These are phyloP conservation scores for Leucoma salicis DNA, from an alignment of 2,888 invertebrate species.

Conservation along the genomic window DNA sequence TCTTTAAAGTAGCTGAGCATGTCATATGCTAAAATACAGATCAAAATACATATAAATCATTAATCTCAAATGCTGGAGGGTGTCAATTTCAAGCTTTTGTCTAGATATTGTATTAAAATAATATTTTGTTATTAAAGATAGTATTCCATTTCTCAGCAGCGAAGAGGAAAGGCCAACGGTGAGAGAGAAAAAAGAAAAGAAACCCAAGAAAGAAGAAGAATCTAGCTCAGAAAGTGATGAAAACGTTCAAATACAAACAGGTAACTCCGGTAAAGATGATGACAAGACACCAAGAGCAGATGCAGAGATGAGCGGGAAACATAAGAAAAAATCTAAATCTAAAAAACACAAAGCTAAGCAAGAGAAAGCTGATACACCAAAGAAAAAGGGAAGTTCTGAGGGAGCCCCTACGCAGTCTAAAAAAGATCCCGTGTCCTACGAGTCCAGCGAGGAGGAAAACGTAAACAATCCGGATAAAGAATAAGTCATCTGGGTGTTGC, in stretches of 20 bases:
- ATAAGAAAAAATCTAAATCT: slow-evolving; percentile 25
- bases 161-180: neutral
- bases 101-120: too few species aligned
- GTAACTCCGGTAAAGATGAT: neutral
- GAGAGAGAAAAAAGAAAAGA: slow-evolving; percentile 16
- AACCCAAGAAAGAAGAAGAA: slow-evolving; percentile 9
- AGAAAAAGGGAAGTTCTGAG: too few species aligned
- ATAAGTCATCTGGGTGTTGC: slow-evolving; percentile 29
- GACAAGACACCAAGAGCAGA: slow-evolving; percentile 9
- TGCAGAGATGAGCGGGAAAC: slow-evolving; percentile 12
- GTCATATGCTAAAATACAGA: too few species aligned
- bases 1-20: too few species aligned
- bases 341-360: slow-evolving; percentile 29
- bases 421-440: slow-evolving; percentile 47
- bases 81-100: too few species aligned
- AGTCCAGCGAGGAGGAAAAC: slow-evolving; percentile 67
- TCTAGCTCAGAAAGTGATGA: slow-evolving; percentile 25
- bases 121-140: too few species aligned
- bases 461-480: slow-evolving; percentile 65
- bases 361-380: neutral
- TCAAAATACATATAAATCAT: too few species aligned
- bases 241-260: neutral
- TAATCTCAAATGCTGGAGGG: too few species aligned
- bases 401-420: too few species aligned
- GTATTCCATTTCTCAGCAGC: too few species aligned